These are phyloP conservation scores for Nibea coibor DNA, from an alignment of 2,113 vertebrate genomes.

Conservation along the genomic window DNA sequence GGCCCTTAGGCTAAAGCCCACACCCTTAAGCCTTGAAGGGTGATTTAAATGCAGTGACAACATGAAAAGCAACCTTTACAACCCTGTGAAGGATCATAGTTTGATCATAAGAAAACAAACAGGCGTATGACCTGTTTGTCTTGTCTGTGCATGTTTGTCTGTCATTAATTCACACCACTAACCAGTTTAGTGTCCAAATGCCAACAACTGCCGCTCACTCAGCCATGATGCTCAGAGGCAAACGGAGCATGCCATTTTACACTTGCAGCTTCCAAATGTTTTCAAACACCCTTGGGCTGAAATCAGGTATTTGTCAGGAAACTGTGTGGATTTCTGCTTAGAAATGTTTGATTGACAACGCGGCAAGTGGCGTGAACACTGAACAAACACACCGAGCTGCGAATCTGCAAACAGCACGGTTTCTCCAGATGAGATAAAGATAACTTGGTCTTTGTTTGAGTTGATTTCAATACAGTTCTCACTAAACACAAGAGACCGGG, in stretches of 20 bases:
- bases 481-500: neutral
- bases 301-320: slow-evolving; percentile 44
- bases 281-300: slow-evolving; percentile 53
- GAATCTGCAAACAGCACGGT: neutral
- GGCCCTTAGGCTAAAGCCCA: slow-evolving; percentile 27
- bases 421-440: neutral
- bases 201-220: slow-evolving; percentile 28
- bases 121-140: slow-evolving; percentile 50
- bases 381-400: slow-evolving; percentile 15
- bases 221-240: slow-evolving; percentile 33
- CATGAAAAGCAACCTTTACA: slow-evolving; percentile 20
- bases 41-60: slow-evolving; percentile 41
- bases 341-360: slow-evolving; percentile 6
- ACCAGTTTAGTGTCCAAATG: slow-evolving; percentile 61
- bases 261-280: slow-evolving; percentile 52
- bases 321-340: slow-evolving; percentile 22
- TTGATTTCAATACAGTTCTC: slow-evolving; percentile 11
- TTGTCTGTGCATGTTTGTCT: slow-evolving; percentile 56
- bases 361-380: neutral
- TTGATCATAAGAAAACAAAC: slow-evolving; percentile 53
- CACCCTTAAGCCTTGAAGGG: slow-evolving; percentile 39
- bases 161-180: slow-evolving; percentile 57
- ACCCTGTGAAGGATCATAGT: slow-evolving; percentile 39
- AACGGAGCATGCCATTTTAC: slow-evolving; percentile 52
- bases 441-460: slow-evolving; percentile 1